Base-by-base conservation (phyloP, 2,888 invertebrate genomes). In the Trichacis sp. region DNA sequence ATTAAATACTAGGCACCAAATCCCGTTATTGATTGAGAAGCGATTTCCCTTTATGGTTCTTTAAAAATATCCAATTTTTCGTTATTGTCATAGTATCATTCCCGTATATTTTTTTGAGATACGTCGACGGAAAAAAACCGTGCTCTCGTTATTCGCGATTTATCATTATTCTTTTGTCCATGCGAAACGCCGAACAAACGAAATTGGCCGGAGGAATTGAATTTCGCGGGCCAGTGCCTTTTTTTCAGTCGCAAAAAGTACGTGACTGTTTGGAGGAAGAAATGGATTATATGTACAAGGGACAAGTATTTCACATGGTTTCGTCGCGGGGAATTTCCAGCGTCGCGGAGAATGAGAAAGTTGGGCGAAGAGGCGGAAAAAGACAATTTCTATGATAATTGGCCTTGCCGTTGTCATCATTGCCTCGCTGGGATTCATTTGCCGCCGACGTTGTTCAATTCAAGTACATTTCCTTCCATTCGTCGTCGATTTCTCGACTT, bases 361-460 rank as follows among this genome's bases (percentile, higher is more conserved):
- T 43, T 20, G 19, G 17, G 48, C 47, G 56, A 49, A 59, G 30
- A 40, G 33, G 50, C 62, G 72, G 71, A 77, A 61, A 59, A 61
- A 61, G 64, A 64, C 78, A 78, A 81, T 81, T 79, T 80, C 79
- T 80, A 79, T 80, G 80, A 76, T 81, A 80, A 81, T 80, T 81
- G 76, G 73, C 71, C 70, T 65, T 63, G 49, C 63, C 62, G 62
- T 50, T 62, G 70, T 69, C 68, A 68, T 70, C 73, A 67, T 73
- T 75, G 69, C 59, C 64, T 72, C 73, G 66, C 74, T 68, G 60
- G 65, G 69, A 71, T 75, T 73, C 73, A 68, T 75, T 73, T 69
- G 71, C 56, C 64, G 71, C 56, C 64, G 62, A 55, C 62, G 47
- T 49, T 65, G 61, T 47, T 36, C 61, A 64, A 56, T 69, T 73